Evolutionary conservation across 2,888 invertebrate genomes (phyloP).

Genomic region (Hirtodrosophila confusa): DNA sequence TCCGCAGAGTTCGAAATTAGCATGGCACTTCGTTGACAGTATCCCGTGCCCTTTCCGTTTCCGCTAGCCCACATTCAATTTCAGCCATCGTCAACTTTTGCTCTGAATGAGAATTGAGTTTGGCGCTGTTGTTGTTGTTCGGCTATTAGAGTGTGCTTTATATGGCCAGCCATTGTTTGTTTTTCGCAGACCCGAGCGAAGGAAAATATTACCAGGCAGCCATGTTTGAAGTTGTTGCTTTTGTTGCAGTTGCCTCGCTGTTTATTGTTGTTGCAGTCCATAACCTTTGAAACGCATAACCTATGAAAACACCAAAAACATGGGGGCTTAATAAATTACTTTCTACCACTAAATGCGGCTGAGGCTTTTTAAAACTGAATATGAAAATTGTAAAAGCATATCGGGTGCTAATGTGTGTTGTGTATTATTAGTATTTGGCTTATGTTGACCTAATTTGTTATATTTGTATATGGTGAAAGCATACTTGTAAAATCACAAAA

Average conservation of each 20-base stretch:
- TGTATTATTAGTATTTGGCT: too few relatives aligned
- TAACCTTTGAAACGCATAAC: slow-evolving; percentile 19
- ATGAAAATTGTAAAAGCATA: slow-evolving; percentile 17
- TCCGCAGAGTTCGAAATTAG: slow-evolving; percentile 39
- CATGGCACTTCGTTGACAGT: slow-evolving; percentile 49
- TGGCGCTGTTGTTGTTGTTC: slow-evolving; percentile 30
- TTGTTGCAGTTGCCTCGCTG: slow-evolving; percentile 34
- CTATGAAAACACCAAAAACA: slow-evolving; percentile 42
- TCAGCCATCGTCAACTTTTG: slow-evolving; percentile 59
- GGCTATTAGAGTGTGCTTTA: slow-evolving; percentile 49
- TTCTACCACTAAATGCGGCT: slow-evolving; percentile 44
- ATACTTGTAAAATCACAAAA: too few relatives aligned
- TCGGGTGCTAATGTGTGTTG: too few relatives aligned
- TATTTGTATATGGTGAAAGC: too few relatives aligned
- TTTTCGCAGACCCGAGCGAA: slow-evolving; percentile 3
- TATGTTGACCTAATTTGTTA: too few relatives aligned
- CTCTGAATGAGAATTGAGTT: slow-evolving; percentile 74
- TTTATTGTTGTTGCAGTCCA: slow-evolving; percentile 24
- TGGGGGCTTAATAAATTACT: slow-evolving; percentile 60
- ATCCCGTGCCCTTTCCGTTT: slow-evolving; percentile 28
- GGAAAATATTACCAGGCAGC: slow-evolving; percentile 23
- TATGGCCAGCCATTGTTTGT: slow-evolving; percentile 52
- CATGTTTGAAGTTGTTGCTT: slow-evolving; percentile 22
- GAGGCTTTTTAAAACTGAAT: slow-evolving; percentile 36
- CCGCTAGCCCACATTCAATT: slow-evolving; percentile 50